Evolutionary conservation across 2,888 invertebrate genomes (phyloP), one percentile per base, ranked within the genome.

Genomic region (Clistopyga incitator): DNA sequence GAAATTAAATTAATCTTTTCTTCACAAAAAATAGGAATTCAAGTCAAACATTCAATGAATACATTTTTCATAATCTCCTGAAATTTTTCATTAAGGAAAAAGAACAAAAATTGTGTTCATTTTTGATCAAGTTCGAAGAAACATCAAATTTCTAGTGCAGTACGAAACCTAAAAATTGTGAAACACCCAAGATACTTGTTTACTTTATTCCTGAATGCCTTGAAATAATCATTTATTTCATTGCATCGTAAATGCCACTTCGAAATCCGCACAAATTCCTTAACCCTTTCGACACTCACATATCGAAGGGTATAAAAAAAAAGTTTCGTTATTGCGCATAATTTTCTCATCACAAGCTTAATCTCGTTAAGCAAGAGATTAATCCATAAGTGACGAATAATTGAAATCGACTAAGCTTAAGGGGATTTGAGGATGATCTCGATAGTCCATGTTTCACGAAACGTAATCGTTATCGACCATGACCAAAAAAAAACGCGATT

Each of bases 301-400:
- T 18, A 6, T 4, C 2, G 3, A 3, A 4, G 13, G 6, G 25
- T 25, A 23, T 2, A 56, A 25, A 11, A 23, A 56, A 10, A 54
- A 54, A 23, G 23, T 15, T 25, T 56, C 25, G 1, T 3, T 23
- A 6, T 15, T 56, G 15, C 25, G 11, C 54, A 8, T 13, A 25
- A 56, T 13, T 25, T 15, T 15, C n/a, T n/a, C 56, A 56, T 23
- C 13, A 15, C 25, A 11, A 4, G 18, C n/a, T 50, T 50, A 50
- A 0, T 15, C 56, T 54, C 54, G 54, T 54, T 13, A 15, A 56
- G 25, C 2, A 15, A 3, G 2, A 10, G 3, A 54, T 10, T 54
- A 54, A 54, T 54, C 54, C 23, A 25, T 13, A 54, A 54, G 23
- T 59, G 29, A 18, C 18, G 6, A 61, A 61, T 34, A 61, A 61